phyloP scores from a whole-genome alignment of 2,888 invertebrate genomes.

The Orthosia cruda region DNA sequence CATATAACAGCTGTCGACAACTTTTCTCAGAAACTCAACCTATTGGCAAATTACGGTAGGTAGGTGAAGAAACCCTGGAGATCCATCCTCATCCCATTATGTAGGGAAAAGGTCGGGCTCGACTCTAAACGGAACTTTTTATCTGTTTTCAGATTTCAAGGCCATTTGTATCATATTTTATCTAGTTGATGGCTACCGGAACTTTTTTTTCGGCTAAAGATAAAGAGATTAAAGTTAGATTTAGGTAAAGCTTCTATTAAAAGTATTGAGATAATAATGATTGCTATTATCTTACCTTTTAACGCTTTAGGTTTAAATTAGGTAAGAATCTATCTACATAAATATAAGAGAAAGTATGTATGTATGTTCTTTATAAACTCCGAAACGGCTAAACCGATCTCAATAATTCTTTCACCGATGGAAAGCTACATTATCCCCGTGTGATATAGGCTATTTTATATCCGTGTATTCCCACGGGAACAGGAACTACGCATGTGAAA shows the following conservation, averaged over 20 bases:
- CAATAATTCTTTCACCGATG: too few species aligned
- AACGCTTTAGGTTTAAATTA: not conserved
- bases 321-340: not conserved
- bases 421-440: too few species aligned
- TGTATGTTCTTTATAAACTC: too few species aligned
- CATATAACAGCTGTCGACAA: constrained; percentile 46
- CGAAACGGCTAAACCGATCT: too few species aligned
- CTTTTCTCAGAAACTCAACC: constrained; percentile 55
- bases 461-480: too few species aligned
- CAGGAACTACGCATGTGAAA: too few species aligned
- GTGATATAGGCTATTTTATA: too few species aligned
- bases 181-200: constrained; percentile 34
- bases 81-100: constrained; percentile 70
- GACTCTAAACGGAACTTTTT: constrained; percentile 68
- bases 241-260: constrained; percentile 14
- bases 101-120: constrained; percentile 70
- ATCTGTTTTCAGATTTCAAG: constrained; percentile 73
- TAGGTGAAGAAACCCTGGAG: constrained; percentile 61
- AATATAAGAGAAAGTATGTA: too few species aligned
- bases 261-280: constrained; percentile 21
- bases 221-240: constrained; percentile 56
- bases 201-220: constrained; percentile 49
- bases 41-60: constrained; percentile 64
- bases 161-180: constrained; percentile 70
- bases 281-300: constrained; percentile 13